A percentile compares a stretch with the other conserved stretches of the same genome.
These are phyloP conservation scores for Cydia splendana DNA, from an alignment of 1,140 invertebrate species.

Conservation along the genomic window DNA sequence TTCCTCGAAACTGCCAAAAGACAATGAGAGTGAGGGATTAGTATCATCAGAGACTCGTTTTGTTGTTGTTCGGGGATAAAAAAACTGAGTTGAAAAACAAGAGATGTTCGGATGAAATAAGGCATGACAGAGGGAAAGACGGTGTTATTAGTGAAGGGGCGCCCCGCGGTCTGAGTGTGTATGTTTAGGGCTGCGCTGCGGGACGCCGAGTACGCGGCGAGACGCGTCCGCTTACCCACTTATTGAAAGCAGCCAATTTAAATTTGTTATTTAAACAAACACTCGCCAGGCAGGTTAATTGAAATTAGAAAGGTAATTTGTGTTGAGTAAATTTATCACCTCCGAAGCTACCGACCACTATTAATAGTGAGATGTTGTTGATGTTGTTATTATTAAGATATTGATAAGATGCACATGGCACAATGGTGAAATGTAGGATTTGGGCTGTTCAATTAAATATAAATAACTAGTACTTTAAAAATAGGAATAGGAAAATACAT, in stretches of 20 bases:
- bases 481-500: too few relatives aligned
- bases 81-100: slow-evolving; percentile 71
- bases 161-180: slow-evolving; percentile 78
- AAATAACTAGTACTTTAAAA: not conserved
- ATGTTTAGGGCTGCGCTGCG: slow-evolving; percentile 72
- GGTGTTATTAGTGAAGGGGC: slow-evolving; percentile 74
- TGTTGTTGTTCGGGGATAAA: slow-evolving; percentile 70
- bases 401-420: too few relatives aligned
- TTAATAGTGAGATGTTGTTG: slow-evolving; percentile 11
- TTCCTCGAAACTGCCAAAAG: slow-evolving; percentile 78
- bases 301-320: slow-evolving; percentile 58
- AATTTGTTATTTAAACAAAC: slow-evolving; percentile 75
- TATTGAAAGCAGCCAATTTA: slow-evolving; percentile 76
- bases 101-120: slow-evolving; percentile 72
- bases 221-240: slow-evolving; percentile 51
- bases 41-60: slow-evolving; percentile 75
- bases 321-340: slow-evolving; percentile 35
- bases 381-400: slow-evolving; percentile 3
- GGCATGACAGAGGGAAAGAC: slow-evolving; percentile 75
- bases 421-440: too few relatives aligned
- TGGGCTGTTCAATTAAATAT: too few relatives aligned
- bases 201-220: slow-evolving; percentile 53
- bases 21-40: slow-evolving; percentile 79
- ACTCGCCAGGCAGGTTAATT: slow-evolving; percentile 57
- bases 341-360: slow-evolving; percentile 6